These are phyloP conservation scores for Monopis laevigella DNA, from an alignment of 2,888 invertebrate genomes.

Conservation along the genomic window DNA sequence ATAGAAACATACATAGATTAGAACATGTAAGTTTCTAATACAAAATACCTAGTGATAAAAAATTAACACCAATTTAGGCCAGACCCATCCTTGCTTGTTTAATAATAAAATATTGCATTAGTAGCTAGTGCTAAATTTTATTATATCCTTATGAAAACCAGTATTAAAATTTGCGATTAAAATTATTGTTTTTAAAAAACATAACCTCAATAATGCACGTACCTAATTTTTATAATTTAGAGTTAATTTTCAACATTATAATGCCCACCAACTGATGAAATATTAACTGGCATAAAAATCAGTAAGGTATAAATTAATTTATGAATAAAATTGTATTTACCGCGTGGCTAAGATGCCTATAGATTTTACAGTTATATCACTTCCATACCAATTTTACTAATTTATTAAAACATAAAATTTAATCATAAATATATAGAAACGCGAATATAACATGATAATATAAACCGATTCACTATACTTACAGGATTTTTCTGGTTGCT, in stretches of 20 bases:
- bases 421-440: background rate
- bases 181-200: background rate
- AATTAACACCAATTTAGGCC: too few species aligned
- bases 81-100: too few species aligned
- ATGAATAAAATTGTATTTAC: constrained; percentile 22
- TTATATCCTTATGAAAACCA: too few species aligned
- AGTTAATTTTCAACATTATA: background rate
- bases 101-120: too few species aligned
- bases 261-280: too few species aligned
- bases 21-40: background rate
- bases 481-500: constrained; percentile 89
- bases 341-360: constrained; percentile 34
- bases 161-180: background rate
- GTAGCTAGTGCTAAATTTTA: too few species aligned
- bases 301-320: background rate
- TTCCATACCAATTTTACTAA: background rate
- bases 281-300: too few species aligned
- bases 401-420: background rate
- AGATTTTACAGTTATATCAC: too few species aligned
- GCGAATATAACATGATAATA: too few species aligned
- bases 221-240: too few species aligned
- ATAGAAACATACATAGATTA: background rate
- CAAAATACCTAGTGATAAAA: constrained; percentile 12
- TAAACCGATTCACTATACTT: constrained; percentile 23
- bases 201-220: too few species aligned